phyloP scores from a whole-genome alignment of 2,113 vertebrate genomes.

The Amphiprion percula region DNA sequence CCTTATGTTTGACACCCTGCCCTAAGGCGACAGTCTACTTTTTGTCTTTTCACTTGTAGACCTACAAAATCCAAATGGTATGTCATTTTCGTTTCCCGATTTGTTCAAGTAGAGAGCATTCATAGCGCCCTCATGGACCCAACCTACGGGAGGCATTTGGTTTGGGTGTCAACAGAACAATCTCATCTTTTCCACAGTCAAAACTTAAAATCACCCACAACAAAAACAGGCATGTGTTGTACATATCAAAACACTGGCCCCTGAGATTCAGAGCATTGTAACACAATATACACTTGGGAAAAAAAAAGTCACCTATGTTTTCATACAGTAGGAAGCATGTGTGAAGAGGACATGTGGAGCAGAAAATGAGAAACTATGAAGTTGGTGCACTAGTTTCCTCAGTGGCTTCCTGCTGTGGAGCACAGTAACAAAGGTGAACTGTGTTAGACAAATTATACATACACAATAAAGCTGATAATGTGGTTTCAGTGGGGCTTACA shows the following conservation, averaged over 20 bases:
- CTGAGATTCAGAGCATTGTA: too few species aligned
- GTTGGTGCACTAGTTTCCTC: neutral
- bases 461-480: too few species aligned
- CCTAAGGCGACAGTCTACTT: neutral
- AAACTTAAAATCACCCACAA: neutral
- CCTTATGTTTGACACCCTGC: too few species aligned
- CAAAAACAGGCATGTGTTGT: neutral
- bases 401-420: constrained; percentile 1
- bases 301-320: neutral
- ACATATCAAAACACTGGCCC: neutral
- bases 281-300: too few species aligned
- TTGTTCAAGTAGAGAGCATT: neutral
- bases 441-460: too few species aligned
- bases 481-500: too few species aligned
- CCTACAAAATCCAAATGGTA: neutral
- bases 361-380: neutral
- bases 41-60: too few species aligned
- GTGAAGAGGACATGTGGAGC: neutral
- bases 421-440: neutral
- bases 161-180: too few species aligned
- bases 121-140: neutral
- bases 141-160: constrained; percentile 15
- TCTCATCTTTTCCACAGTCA: neutral
- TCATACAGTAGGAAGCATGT: neutral
- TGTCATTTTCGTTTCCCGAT: neutral